Conservation (phyloP, 1,140 invertebrate genomes). For the Trissolcus basalis region DNA sequence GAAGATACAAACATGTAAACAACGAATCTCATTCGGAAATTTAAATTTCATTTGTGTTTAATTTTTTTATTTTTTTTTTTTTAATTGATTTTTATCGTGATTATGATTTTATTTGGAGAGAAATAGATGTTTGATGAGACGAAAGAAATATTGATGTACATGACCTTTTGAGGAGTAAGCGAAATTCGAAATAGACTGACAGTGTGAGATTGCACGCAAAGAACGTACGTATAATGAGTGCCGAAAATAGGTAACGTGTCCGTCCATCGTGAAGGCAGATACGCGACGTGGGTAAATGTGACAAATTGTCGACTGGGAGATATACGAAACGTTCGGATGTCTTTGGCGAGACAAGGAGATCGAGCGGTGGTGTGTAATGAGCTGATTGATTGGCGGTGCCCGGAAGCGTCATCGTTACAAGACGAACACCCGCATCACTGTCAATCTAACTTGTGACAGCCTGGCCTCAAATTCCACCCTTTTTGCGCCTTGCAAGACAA, state of each 20-base stretch:
- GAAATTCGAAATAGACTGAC: no score
- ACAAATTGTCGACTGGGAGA: conserved; percentile 44
- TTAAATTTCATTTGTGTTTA: neutral
- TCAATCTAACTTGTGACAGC: conserved; percentile 56
- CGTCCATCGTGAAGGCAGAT: conserved; percentile 13
- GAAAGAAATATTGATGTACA: no score
- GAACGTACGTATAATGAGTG: conserved; percentile 16
- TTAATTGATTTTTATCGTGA: no score
- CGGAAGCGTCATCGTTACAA: conserved; percentile 68
- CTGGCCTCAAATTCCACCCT: conserved; percentile 12
- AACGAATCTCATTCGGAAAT: neutral
- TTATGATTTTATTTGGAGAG: no score
- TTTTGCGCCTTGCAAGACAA: conserved; percentile 55
- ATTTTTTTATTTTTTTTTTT: no score
- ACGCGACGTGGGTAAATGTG: conserved; percentile 36
- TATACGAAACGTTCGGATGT: conserved; percentile 26
- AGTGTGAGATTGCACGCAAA: conserved; percentile 6
- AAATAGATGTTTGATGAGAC: no score
- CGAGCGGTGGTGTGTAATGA: conserved; percentile 62
- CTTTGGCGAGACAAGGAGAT: conserved; percentile 50
- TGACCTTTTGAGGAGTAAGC: no score
- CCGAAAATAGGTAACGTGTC: conserved; percentile 38
- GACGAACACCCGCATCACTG: conserved; percentile 64
- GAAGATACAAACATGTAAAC: no score
- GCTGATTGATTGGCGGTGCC: conserved; percentile 70